Evolutionary conservation across 2,888 invertebrate genomes (phyloP).

Genomic region (Cryptocephalus primarius): DNA sequence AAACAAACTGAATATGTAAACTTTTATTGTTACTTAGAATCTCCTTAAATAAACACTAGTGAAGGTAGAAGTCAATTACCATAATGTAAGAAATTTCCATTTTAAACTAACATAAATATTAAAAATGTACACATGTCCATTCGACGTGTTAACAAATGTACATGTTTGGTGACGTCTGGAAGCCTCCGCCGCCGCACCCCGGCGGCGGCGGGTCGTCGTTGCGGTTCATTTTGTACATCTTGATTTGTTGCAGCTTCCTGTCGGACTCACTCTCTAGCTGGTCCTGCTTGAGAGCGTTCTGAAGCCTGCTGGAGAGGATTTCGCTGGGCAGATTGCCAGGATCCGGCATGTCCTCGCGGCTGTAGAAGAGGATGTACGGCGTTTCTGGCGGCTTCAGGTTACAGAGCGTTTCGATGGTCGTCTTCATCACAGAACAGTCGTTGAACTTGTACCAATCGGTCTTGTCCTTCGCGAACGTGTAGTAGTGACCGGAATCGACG

Average conservation of each 20-base stretch:
- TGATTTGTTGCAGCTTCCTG: constrained; percentile 20
- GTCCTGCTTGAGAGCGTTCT: constrained; percentile 27
- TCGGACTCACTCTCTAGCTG: constrained; percentile 27
- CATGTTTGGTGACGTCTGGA: constrained; percentile 29
- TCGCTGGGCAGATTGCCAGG: constrained; percentile 25
- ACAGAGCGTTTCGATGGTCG: constrained; percentile 50
- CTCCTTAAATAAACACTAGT: no score
- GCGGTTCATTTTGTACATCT: constrained; percentile 28
- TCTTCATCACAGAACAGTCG: constrained; percentile 58
- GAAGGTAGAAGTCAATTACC: no score
- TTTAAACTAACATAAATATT: no score
- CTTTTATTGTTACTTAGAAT: no score
- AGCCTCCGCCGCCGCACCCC: constrained; percentile 39
- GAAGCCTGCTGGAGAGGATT: constrained; percentile 25
- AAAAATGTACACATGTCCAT: no score
- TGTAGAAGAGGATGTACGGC: constrained; percentile 74
- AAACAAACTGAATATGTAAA: no score
- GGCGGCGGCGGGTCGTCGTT: constrained; percentile 45
- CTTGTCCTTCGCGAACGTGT: constrained; percentile 65
- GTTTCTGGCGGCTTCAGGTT: constrained; percentile 60
- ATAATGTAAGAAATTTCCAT: no score
- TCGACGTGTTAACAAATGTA: constrained; percentile 29
- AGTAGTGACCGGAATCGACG: constrained; percentile 77
- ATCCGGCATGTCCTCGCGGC: constrained; percentile 32
- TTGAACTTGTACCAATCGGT: constrained; percentile 71